A percentile compares a stretch with the other conserved stretches of the same genome.
Evolutionary conservation across 2,797 vertebrate genomes (phyloP).

Genomic region (Apodemus agrarius): DNA sequence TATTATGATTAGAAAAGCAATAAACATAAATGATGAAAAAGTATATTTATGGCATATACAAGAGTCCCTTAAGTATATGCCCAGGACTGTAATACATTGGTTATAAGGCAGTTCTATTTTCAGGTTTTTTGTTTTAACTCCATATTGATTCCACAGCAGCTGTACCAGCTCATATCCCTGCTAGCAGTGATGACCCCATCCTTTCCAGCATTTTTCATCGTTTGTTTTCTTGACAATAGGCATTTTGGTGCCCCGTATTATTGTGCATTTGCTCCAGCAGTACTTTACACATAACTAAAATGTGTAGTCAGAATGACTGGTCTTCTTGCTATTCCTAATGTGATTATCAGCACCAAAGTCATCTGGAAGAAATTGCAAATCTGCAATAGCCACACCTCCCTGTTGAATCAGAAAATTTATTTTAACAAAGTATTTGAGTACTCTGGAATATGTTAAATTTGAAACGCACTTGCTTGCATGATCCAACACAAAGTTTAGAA

Average conservation of each 20-base stretch:
- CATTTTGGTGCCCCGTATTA: not conserved
- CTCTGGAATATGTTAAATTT: not conserved
- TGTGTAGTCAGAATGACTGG: not conserved
- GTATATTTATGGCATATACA: not conserved
- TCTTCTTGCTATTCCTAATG: not conserved
- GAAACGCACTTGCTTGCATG: conserved; percentile 22
- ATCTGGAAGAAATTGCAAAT: not conserved
- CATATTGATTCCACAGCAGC: not conserved
- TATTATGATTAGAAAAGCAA: not conserved
- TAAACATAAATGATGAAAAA: not conserved
- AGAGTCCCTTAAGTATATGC: not conserved
- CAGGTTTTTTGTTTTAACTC: not conserved
- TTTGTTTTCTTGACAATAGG: not conserved
- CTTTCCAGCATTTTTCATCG: not conserved
- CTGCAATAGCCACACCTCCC: not conserved
- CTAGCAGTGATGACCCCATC: not conserved
- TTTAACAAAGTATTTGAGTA: conserved; percentile 19
- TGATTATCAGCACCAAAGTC: not conserved
- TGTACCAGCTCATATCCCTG: not conserved
- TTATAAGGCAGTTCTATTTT: not conserved
- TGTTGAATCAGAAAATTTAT: not conserved
- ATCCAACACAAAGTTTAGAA: conserved; percentile 35
- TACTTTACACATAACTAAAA: not conserved
- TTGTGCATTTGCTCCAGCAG: not conserved
- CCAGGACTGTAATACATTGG: not conserved